These are phyloP conservation scores for Enteromius mattozi DNA, from an alignment of 2,797 vertebrate genomes.

Conservation along the genomic window DNA sequence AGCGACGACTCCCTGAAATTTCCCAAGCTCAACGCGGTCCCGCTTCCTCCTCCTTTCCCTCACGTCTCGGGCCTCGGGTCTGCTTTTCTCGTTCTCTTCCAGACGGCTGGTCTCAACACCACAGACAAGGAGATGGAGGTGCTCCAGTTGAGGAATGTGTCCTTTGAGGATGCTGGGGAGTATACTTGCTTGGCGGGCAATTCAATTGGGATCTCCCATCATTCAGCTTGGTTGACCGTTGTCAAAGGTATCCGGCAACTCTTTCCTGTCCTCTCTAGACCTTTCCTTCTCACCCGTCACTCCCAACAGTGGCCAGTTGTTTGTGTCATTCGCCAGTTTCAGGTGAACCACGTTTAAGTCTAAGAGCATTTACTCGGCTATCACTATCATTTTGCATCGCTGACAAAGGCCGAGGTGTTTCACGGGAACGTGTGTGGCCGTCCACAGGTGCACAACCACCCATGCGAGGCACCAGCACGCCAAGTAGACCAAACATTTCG, in stretches of 20 bases:
- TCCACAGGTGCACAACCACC: constrained; percentile 33
- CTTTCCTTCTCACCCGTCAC: background rate
- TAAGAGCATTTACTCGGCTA: constrained; percentile 12
- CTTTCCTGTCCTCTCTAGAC: constrained; percentile 63
- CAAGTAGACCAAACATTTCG: constrained; percentile 25
- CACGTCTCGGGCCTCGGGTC: constrained; percentile 79
- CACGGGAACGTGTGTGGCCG: background rate
- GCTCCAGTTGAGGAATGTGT: constrained; percentile 99
- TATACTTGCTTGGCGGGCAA: constrained; percentile 99
- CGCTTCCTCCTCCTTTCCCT: constrained; percentile 59
- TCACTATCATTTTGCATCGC: constrained; percentile 12
- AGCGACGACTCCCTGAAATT: background rate
- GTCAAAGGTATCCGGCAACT: constrained; percentile 92
- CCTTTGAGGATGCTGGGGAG: constrained; percentile 99
- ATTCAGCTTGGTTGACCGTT: constrained; percentile 99
- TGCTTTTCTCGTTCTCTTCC: constrained; percentile 82
- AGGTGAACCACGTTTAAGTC: background rate
- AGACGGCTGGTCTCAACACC: constrained; percentile 99
- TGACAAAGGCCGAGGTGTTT: constrained; percentile 11
- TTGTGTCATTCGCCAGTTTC: constrained; percentile 34
- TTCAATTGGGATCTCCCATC: constrained; percentile 99
- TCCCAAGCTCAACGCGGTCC: constrained; percentile 59
- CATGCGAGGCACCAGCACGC: constrained; percentile 14
- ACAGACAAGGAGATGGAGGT: constrained; percentile 99
- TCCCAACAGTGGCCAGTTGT: constrained; percentile 19